These are phyloP conservation scores for Glossosoma conforme DNA, from an alignment of 1,140 invertebrate species.

Conservation along the genomic window DNA sequence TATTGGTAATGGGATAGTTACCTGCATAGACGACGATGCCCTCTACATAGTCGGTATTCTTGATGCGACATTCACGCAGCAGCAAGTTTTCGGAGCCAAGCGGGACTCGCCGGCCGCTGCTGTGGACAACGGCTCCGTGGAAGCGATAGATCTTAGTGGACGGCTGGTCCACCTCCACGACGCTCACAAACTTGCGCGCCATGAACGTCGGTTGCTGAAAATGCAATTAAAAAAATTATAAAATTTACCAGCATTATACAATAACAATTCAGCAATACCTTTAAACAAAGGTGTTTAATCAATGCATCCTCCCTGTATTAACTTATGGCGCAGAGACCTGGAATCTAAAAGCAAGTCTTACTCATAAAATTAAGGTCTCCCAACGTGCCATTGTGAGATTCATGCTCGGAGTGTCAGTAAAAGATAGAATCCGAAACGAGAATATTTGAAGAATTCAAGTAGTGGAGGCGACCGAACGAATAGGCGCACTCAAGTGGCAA, in stretches of 20 bases:
- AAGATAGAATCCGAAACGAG: too few relatives aligned
- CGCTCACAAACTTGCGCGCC: constrained; percentile 75
- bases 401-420: too few relatives aligned
- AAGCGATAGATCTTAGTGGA: constrained; percentile 96
- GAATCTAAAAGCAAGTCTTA: too few relatives aligned
- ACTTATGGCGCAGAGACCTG: too few relatives aligned
- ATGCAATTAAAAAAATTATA: too few relatives aligned
- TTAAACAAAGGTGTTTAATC: too few relatives aligned
- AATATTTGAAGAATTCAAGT: too few relatives aligned
- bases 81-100: constrained; percentile 91
- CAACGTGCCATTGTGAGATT: too few relatives aligned
- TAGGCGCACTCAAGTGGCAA: too few relatives aligned
- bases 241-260: background rate
- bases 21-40: constrained; percentile 96
- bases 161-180: constrained; percentile 86
- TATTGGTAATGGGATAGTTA: constrained; percentile 39
- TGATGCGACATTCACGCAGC: constrained; percentile 87
- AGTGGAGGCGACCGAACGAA: too few relatives aligned
- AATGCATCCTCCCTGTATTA: too few relatives aligned
- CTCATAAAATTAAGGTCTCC: too few relatives aligned
- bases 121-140: constrained; percentile 82
- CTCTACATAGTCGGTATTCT: constrained; percentile 86
- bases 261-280: background rate
- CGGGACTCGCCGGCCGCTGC: constrained; percentile 71
- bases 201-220: constrained; percentile 64